phyloP scores from a whole-genome alignment of 2,888 invertebrate species.

The Lepidocyrtinus sp. region DNA sequence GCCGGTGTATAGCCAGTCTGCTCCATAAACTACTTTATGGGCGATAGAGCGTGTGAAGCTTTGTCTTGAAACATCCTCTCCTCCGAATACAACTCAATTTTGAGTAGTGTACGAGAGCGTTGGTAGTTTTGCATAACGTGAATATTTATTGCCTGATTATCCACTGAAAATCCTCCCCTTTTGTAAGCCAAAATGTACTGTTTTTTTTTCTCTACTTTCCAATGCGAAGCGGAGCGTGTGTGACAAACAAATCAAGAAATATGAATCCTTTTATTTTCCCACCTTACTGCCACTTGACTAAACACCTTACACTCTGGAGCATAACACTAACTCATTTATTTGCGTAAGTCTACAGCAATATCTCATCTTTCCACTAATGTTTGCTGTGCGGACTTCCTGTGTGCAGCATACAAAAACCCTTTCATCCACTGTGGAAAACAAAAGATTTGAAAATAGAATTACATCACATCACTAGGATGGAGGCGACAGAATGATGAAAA shows the following conservation, averaged over 20 bases:
- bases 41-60: conserved; percentile 54
- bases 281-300: conserved; percentile 51
- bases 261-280: conserved; percentile 56
- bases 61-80: not conserved
- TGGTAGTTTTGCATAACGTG: conserved; percentile 68
- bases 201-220: not conserved
- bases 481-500: not conserved
- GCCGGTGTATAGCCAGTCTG: not conserved
- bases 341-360: not conserved
- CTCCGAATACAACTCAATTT: conserved; percentile 48
- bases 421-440: conserved; percentile 20
- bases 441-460: conserved; percentile 29
- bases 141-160: conserved; percentile 70
- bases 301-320: conserved; percentile 12
- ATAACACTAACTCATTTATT: not conserved
- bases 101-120: conserved; percentile 38
- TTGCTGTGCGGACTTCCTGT: not conserved
- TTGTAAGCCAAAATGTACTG: not conserved
- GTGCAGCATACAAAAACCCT: not conserved
- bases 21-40: not conserved
- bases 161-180: conserved; percentile 45
- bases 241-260: conserved; percentile 69
- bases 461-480: conserved; percentile 12
- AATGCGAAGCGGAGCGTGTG: not conserved
- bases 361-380: conserved; percentile 17